Evolutionary conservation across 2,888 invertebrate genomes (phyloP).

Genomic region (Coleophora flavipennella): DNA sequence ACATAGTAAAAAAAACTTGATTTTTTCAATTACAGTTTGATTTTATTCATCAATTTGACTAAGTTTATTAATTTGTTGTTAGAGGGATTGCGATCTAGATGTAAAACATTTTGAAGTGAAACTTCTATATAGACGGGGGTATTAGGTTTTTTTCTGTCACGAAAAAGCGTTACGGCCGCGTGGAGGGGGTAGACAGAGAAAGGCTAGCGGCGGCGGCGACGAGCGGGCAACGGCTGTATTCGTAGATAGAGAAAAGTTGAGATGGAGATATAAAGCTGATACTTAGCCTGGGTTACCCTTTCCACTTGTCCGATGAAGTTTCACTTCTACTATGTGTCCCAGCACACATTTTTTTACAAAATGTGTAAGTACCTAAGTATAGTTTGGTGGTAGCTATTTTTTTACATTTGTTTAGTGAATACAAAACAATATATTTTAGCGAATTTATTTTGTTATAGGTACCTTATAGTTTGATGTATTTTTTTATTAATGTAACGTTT

Average conservation of each 20-base stretch:
- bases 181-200: too few relatives aligned
- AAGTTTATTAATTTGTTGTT: conserved; percentile 7
- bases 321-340: too few relatives aligned
- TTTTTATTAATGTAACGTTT: conserved; percentile 13
- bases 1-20: background rate
- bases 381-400: conserved; percentile 16
- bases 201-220: too few relatives aligned
- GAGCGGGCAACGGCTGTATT: too few relatives aligned
- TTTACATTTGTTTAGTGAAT: conserved; percentile 6
- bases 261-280: too few relatives aligned
- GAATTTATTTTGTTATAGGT: background rate
- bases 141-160: too few relatives aligned
- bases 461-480: background rate
- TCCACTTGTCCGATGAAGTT: too few relatives aligned
- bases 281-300: too few relatives aligned
- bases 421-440: conserved; percentile 2
- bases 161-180: too few relatives aligned
- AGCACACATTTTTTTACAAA: conserved; percentile 9
- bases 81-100: conserved; percentile 7
- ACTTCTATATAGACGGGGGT: too few relatives aligned
- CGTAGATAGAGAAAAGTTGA: too few relatives aligned
- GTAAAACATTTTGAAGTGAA: background rate
- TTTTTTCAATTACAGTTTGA: conserved; percentile 2
- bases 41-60: conserved; percentile 3
- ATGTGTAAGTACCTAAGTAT: conserved; percentile 3